These are phyloP conservation scores for Phyllopteryx taeniolatus DNA, from an alignment of 2,113 vertebrate species.

Conservation along the genomic window DNA sequence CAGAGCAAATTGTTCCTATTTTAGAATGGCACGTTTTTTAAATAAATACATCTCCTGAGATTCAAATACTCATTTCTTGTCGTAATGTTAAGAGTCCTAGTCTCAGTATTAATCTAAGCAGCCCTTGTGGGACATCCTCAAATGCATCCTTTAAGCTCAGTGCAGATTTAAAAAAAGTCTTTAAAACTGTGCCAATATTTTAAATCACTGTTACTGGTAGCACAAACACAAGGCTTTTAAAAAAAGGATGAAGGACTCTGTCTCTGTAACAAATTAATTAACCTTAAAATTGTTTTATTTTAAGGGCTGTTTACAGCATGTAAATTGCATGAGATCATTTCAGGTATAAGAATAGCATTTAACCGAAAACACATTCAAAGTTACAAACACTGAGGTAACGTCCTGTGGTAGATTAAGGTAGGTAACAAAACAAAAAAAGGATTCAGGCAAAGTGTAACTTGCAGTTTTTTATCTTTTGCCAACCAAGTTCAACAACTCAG, in stretches of 20 bases:
- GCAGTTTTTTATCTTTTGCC: conserved; percentile 2
- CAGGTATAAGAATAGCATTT: conserved; percentile 25
- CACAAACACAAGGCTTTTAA: neutral
- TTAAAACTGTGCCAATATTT: conserved; percentile 34
- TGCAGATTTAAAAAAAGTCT: conserved; percentile 10
- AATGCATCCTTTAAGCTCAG: conserved; percentile 11
- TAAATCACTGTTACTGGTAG: neutral
- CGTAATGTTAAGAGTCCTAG: conserved; percentile 10
- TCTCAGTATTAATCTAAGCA: conserved; percentile 14
- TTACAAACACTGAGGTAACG: conserved; percentile 61
- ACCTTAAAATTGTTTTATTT: neutral
- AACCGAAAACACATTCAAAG: conserved; percentile 50
- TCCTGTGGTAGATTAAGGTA: conserved; percentile 27
- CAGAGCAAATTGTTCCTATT: neutral
- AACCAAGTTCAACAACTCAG: conserved; percentile 27
- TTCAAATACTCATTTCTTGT: neutral
- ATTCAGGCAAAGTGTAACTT: conserved; percentile 10
- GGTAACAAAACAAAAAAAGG: conserved; percentile 27
- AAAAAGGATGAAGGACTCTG: neutral
- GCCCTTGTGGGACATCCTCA: conserved; percentile 49
- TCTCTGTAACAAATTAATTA: neutral
- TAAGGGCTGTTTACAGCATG: conserved; percentile 1
- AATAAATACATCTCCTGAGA: conserved; percentile 16
- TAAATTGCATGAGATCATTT: neutral
- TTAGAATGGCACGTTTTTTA: neutral